phyloP scores from a whole-genome alignment of 2,888 invertebrate species.

The Hecatera dysodea region DNA sequence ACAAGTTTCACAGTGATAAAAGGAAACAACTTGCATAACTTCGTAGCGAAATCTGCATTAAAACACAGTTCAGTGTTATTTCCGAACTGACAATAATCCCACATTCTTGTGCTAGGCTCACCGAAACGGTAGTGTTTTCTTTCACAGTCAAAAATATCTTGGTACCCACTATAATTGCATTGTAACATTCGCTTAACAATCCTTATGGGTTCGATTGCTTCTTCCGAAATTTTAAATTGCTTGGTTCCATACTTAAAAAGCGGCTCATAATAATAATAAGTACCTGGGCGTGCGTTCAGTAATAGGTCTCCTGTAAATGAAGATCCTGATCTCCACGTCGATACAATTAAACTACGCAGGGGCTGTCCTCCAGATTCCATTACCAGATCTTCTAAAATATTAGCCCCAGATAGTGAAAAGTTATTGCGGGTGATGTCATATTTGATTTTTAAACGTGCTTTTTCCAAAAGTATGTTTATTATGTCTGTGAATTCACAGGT shows the following conservation, averaged over 20 bases:
- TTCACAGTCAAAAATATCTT: conserved; percentile 94
- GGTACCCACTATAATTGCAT: conserved; percentile 94
- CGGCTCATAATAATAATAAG: conserved; percentile 98
- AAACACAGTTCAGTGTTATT: conserved; percentile 86
- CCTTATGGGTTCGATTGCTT: conserved; percentile 92
- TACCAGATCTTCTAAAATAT: conserved; percentile 92
- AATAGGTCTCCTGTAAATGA: conserved; percentile 97
- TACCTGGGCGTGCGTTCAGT: conserved; percentile 94
- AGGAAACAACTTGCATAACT: conserved; percentile 95
- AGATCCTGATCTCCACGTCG: conserved; percentile 97
- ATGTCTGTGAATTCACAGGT: too few species aligned
- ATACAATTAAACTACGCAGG: conserved; percentile 94
- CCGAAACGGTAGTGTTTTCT: too few species aligned
- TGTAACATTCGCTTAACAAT: conserved; percentile 93
- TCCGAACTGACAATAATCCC: conserved; percentile 92
- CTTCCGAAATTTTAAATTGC: conserved; percentile 94
- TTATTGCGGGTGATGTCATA: conserved; percentile 83
- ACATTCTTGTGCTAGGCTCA: too few species aligned
- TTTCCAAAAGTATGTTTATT: conserved; percentile 81
- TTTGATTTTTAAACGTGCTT: conserved; percentile 80
- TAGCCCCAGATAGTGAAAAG: conserved; percentile 80
- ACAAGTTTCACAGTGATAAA: conserved; percentile 97
- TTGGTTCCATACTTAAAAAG: conserved; percentile 95
- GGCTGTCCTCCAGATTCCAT: conserved; percentile 93
- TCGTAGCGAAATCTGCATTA: conserved; percentile 92